A percentile compares a stretch with the other conserved stretches of the same genome.
Evolutionary conservation across 2,797 vertebrate genomes (phyloP).

Genomic region (Forpus xanthops): DNA sequence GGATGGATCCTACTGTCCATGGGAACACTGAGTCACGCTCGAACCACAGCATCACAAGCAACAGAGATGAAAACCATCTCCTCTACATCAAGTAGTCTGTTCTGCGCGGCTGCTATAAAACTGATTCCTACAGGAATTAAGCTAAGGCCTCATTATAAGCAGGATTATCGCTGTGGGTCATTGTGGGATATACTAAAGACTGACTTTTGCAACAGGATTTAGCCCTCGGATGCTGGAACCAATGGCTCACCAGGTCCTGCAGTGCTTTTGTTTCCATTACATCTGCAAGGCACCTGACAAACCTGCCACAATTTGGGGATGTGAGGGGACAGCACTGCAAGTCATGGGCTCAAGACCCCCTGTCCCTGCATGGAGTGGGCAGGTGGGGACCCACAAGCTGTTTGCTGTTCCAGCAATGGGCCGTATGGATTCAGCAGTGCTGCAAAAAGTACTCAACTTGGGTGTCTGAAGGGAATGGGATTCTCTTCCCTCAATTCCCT

Average conservation of each 20-base stretch:
- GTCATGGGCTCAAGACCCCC: not conserved
- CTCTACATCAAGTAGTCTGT: not conserved
- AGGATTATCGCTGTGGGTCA: not conserved
- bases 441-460: not conserved
- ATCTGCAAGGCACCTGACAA: not conserved
- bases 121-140: not conserved
- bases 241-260: not conserved
- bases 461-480: not conserved
- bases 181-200: not conserved
- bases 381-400: not conserved
- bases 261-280: not conserved
- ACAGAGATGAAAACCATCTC: not conserved
- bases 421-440: accelerated
- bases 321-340: not conserved
- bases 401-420: not conserved
- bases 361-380: not conserved
- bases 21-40: not conserved
- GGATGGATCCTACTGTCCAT: not conserved
- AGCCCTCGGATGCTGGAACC: not conserved
- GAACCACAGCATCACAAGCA: not conserved
- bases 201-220: not conserved
- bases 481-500: not conserved
- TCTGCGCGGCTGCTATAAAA: not conserved
- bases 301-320: not conserved
- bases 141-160: too few species aligned